A percentile compares a stretch with the other conserved stretches of the same genome.
phyloP scores from a whole-genome alignment of 2,113 vertebrate species.

The Butastur rufipennis region DNA sequence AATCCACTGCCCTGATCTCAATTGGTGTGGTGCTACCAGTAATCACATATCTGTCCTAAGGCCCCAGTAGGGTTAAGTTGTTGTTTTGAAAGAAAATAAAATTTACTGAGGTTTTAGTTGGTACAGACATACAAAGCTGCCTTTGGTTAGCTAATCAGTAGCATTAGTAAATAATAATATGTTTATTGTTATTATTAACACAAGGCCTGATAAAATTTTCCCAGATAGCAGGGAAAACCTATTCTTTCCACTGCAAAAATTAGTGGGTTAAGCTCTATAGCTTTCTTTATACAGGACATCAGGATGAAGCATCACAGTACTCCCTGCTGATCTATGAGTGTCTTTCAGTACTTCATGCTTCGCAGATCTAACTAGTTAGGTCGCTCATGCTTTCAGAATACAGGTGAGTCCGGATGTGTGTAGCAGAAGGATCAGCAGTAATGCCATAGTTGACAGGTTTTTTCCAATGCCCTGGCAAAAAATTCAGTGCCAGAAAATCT shows the following conservation, averaged over 20 bases:
- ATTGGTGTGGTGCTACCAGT: background rate
- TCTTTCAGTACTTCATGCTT: background rate
- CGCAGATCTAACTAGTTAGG: background rate
- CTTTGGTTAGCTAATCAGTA: background rate
- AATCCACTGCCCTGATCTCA: background rate
- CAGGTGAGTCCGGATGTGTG: background rate
- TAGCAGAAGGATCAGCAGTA: background rate
- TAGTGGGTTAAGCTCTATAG: background rate
- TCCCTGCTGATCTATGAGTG: background rate
- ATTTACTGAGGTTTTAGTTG: background rate
- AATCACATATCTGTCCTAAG: background rate
- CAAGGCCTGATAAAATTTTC: background rate
- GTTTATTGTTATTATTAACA: background rate
- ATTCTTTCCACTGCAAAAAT: background rate
- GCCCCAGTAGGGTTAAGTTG: background rate
- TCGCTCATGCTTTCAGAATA: background rate
- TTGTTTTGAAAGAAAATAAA: slow-evolving; percentile 50
- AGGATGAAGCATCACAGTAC: background rate
- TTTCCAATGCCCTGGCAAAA: background rate
- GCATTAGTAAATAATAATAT: background rate
- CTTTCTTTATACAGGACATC: background rate
- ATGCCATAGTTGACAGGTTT: background rate
- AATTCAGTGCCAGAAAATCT: background rate
- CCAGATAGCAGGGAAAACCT: background rate
- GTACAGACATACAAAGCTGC: background rate